Base-by-base conservation (phyloP, 2,113 vertebrate genomes). In the Odocoileus virginianus region DNA sequence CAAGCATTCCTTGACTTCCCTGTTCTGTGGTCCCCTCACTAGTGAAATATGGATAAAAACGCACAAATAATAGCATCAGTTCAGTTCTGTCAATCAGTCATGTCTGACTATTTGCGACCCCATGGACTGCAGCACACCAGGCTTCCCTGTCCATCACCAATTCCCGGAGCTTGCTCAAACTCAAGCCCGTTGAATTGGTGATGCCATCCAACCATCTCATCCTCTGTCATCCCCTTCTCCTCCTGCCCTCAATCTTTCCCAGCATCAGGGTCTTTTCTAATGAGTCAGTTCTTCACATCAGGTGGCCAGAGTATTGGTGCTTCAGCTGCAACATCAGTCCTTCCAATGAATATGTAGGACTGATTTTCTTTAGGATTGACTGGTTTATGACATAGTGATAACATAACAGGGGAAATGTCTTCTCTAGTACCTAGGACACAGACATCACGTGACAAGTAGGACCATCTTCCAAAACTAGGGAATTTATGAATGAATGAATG, bases 381-480 rank as follows among this genome's bases (percentile, higher is more conserved):
- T 74, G 36, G 19, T 21, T 21, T 71, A 15, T 45, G 4, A 54
- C 5, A 4, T 3, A 33, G 36, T 5, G 28, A 7, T 54, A 6
- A 67, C 5, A 0, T 13, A 43, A 21, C 3, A 27, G 40, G 50
- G 21, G 16, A 33, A 76, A 4, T 0, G 6, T 21, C 58, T 36
- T 28, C 4, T 47, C 2, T 4, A 3, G 8, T 19, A 17, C 25
- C 7, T 2, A 36, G 76, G 36, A 50, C 33, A 3, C 2, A 23
- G 81, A 15, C 16, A 12, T 52, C 43, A 15, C 43, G 2, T 11
- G 30, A 54, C 30, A 12, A 40, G 25, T 1, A 33, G 19, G 10
- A 23, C n/a, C 57, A 30, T 45, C 50, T 15, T 93, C 40, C 47
- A 33, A 76, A 87, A 40, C 27, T 13, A 57, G 54, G 43, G 21